Percentiles rank a stretch among this genome's conserved stretches.
Conservation (phyloP, 2,888 invertebrate species). For the Drosophila yooni region DNA sequence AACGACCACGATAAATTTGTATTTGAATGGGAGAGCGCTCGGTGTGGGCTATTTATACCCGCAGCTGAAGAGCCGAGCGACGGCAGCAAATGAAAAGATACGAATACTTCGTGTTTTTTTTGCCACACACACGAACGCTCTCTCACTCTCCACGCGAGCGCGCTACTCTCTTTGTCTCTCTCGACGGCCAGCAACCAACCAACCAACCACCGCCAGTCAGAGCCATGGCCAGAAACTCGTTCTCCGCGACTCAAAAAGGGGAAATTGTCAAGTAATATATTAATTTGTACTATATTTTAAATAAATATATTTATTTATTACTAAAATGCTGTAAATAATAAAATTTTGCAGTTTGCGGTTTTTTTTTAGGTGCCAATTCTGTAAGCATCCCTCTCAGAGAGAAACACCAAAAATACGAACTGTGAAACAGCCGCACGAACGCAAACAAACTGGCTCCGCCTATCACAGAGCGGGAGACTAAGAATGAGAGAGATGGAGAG, state of each 20-base stretch:
- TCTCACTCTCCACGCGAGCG: conserved; percentile 32
- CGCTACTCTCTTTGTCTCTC: conserved; percentile 11
- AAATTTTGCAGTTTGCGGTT: background rate
- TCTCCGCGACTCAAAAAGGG: conserved; percentile 34
- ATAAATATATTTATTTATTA: background rate
- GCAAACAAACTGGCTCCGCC: conserved; percentile 55
- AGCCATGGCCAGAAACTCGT: conserved; percentile 45
- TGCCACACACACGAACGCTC: conserved; percentile 21
- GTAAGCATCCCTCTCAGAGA: conserved; percentile 26
- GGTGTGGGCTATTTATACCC: conserved; percentile 81
- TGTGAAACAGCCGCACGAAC: conserved; percentile 29
- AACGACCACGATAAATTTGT: conserved; percentile 47
- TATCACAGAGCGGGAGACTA: conserved; percentile 49
- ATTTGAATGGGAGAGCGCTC: conserved; percentile 70
- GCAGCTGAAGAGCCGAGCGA: conserved; percentile 44
- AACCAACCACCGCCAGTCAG: conserved; percentile 50
- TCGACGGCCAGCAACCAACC: conserved; percentile 8
- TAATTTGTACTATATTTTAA: background rate
- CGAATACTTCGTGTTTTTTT: conserved; percentile 34
- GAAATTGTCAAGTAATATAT: conserved; percentile 1
- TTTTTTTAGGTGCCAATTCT: background rate
- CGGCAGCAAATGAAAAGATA: conserved; percentile 36
- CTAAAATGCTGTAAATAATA: background rate
- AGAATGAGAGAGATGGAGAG: conserved; percentile 15
- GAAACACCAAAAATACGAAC: conserved; percentile 15